Conservation (phyloP, 2,797 vertebrate species). For the Scleropages formosus region DNA sequence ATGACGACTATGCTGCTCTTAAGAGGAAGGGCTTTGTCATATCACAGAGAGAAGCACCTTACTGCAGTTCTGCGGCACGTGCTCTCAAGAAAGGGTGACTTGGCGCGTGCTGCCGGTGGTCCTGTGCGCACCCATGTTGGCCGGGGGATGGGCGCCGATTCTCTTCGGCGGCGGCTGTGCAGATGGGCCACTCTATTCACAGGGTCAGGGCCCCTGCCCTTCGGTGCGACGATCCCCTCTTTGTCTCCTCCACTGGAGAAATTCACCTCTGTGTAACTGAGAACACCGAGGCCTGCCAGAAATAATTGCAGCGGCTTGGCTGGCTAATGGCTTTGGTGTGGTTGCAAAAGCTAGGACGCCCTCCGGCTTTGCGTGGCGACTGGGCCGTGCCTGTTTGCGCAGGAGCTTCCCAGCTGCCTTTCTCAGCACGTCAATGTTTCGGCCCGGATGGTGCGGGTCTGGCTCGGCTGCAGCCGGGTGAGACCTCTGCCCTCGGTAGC, state of each 20-base stretch:
- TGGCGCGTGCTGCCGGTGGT: conserved; percentile 40
- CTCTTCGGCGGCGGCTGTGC: not conserved
- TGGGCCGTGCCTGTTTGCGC: not conserved
- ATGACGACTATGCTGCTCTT: conserved; percentile 56
- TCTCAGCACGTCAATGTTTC: not conserved
- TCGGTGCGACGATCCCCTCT: not conserved
- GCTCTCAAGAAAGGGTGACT: conserved; percentile 40
- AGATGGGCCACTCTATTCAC: not conserved
- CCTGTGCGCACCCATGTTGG: conserved; percentile 42
- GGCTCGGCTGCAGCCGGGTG: not conserved
- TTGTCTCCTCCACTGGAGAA: not conserved
- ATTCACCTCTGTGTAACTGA: not conserved
- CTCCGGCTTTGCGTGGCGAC: not conserved
- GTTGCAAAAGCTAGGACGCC: not conserved
- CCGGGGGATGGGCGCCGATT: conserved; percentile 48
- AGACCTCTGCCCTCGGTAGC: conserved; percentile 11
- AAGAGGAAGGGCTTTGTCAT: conserved; percentile 50
- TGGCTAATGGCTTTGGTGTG: not conserved
- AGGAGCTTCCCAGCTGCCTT: not conserved
- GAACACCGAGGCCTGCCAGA: not conserved
- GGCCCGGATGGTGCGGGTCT: not conserved
- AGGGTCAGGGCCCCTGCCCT: not conserved
- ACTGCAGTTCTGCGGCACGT: conserved; percentile 34
- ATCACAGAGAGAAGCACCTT: conserved; percentile 51
- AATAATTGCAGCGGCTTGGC: not conserved